Evolutionary conservation across 2,113 vertebrate species (phyloP), one percentile per base, ranked within the genome.

Genomic region (Vidua macroura): DNA sequence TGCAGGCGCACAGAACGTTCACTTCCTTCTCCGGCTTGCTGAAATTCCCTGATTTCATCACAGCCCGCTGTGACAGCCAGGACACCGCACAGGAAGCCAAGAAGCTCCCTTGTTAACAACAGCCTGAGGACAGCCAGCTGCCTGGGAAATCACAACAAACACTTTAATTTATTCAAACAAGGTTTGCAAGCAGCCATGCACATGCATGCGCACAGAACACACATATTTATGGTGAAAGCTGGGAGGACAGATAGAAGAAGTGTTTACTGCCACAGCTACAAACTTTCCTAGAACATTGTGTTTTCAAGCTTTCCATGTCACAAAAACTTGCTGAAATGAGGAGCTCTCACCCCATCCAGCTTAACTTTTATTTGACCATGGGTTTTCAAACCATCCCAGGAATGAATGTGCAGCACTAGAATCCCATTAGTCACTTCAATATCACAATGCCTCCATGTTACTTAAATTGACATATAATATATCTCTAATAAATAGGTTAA

Each of bases 31-130:
- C 24, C 0, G 1, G 77, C 80, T 69, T 4, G 1, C 76, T 79
- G 90, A 84, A 97, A 97, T 94, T 97, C 94, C 95, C 94, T 82
- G 60, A 93, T 96, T 97, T 96, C 94, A 69, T 81, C 96, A 96
- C 77, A 7, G 22, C 33, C 11, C 0, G 0, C 84, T 41, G 72
- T 13, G 10, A 79, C 10, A 41, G 56, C 55, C 49, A 48, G 41
- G 68, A 46, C 30, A 1, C 1, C 0, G 56, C 79, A 63, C 87
- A 90, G 91, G 87, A 94, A 92, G 78, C 81, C 0, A 1, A 49
- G 74, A 9, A 39, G n/a, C 37, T 75, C 2, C 6, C 41, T 58
- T 10, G 41, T 31, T 28, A 66, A 31, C 1, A 2, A 66, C 24
- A 84, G 81, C 52, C 35, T 17, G 67, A 78, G 53, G 12, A 51